phyloP scores from a whole-genome alignment of 2,888 invertebrate species.

The Germaria angustata region DNA sequence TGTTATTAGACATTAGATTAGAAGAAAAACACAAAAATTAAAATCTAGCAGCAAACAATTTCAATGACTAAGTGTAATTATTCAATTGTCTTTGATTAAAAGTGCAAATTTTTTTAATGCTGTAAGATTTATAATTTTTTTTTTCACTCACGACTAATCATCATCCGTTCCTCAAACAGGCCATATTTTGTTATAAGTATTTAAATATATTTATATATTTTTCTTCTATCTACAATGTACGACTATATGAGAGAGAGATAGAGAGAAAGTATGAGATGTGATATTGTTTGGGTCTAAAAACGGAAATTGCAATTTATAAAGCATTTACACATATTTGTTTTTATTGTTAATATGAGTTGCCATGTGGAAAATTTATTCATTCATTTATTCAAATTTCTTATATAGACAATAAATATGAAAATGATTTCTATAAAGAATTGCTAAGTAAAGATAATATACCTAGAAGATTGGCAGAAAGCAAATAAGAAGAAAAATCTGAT shows the following conservation, averaged over 20 bases:
- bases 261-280: background rate
- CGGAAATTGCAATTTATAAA: constrained; percentile 67
- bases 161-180: constrained; percentile 38
- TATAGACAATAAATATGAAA: constrained; percentile 6
- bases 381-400: constrained; percentile 58
- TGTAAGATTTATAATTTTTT: constrained; percentile 37
- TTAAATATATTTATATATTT: constrained; percentile 3
- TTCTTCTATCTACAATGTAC: background rate
- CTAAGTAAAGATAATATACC: background rate
- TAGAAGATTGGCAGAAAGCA: background rate
- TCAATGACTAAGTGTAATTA: constrained; percentile 70
- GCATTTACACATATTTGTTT: constrained; percentile 55
- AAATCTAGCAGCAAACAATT: constrained; percentile 30
- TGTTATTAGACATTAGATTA: constrained; percentile 42
- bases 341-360: constrained; percentile 53
- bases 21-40: constrained; percentile 18
- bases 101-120: constrained; percentile 72
- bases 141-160: constrained; percentile 35
- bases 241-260: background rate
- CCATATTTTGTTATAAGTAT: constrained; percentile 25
- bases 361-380: constrained; percentile 66
- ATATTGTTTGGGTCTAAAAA: constrained; percentile 51
- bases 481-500: no score
- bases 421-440: background rate
- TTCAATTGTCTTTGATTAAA: constrained; percentile 76